phyloP scores from a whole-genome alignment of 1,140 invertebrate genomes.

The Sitodiplosis mosellana region DNA sequence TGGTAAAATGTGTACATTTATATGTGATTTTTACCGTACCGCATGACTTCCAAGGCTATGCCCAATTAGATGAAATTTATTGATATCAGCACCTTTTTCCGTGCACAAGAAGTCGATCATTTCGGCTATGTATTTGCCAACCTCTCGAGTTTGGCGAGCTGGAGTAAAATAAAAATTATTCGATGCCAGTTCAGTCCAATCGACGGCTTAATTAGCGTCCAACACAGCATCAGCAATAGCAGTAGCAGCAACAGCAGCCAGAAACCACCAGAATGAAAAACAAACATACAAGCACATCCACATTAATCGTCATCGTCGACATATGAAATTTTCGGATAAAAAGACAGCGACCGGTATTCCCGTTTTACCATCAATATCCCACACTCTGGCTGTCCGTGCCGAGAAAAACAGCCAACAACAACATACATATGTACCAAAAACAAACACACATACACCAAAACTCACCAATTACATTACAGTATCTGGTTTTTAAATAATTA shows the following conservation, averaged over 20 bases:
- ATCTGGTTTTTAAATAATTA: constrained; percentile 28
- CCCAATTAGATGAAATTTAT: constrained; percentile 46
- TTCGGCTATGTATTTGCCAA: constrained; percentile 37
- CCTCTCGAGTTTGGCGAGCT: constrained; percentile 39
- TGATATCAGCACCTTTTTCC: constrained; percentile 28
- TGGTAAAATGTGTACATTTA: too few relatives aligned
- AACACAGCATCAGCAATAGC: not conserved
- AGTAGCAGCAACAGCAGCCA: too few relatives aligned
- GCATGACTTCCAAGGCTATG: constrained; percentile 82
- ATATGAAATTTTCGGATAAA: too few relatives aligned
- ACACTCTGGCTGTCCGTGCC: too few relatives aligned
- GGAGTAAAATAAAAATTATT: constrained; percentile 45
- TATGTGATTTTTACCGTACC: constrained; percentile 11
- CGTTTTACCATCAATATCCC: too few relatives aligned
- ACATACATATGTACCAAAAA: too few relatives aligned
- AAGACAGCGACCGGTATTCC: too few relatives aligned
- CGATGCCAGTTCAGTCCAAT: constrained; percentile 41
- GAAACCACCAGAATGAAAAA: too few relatives aligned
- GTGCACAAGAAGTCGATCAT: constrained; percentile 37
- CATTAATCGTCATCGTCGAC: too few relatives aligned
- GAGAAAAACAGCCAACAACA: too few relatives aligned
- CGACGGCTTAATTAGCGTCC: constrained; percentile 26
- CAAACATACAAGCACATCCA: too few relatives aligned
- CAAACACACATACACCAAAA: too few relatives aligned
- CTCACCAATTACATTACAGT: constrained; percentile 38